Evolutionary conservation across 2,797 vertebrate species (phyloP), one percentile per base, ranked within the genome.

Genomic region (Babyrousa celebensis): DNA sequence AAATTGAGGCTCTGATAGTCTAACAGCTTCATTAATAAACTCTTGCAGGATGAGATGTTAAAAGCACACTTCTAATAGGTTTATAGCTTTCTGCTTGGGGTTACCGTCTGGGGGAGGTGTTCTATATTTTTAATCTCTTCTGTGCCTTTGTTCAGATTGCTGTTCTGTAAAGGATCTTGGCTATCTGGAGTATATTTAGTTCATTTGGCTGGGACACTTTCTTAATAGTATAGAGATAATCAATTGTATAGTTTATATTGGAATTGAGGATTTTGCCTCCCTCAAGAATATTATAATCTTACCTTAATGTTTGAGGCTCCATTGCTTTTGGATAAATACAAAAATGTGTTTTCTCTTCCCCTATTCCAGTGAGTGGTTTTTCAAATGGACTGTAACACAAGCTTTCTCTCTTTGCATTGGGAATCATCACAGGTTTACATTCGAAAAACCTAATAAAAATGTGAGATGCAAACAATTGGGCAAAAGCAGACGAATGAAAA

Each of bases 311-410:
- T 91, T 67, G 87, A 96, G 87, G 96, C 94, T 79, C 92, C 96
- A 91, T 89, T 96, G 78, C 95, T 88, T 98, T 95, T 94, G 74
- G 87, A 63, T 92, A 96, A 98, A 97, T 84, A 97, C 40, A 92
- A 79, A 88, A 93, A 60, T 86, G 68, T 92, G 63, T 97, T 96
- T 97, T 90, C 87, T 62, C 60, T 94, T 89, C n/a, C 52, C 36
- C 32, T 86, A 63, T 92, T 95, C 80, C 82, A 75, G 82, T 4
- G 74, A 88, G 65, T 25, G 65, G 89, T 36, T 96, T 96, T 96
- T 87, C 87, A 90, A 97, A 98, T 91, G 93, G 85, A 90, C 93
- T 68, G 74, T 82, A 96, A 90, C 82, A 3, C 14, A 83, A 63
- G 82, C 72, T 85, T 25, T 79, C 36, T 94, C 75, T 85, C 63